Percentiles rank a stretch among this genome's conserved stretches.
Conservation (phyloP, 2,113 vertebrate species). For the Pluvialis apricaria region DNA sequence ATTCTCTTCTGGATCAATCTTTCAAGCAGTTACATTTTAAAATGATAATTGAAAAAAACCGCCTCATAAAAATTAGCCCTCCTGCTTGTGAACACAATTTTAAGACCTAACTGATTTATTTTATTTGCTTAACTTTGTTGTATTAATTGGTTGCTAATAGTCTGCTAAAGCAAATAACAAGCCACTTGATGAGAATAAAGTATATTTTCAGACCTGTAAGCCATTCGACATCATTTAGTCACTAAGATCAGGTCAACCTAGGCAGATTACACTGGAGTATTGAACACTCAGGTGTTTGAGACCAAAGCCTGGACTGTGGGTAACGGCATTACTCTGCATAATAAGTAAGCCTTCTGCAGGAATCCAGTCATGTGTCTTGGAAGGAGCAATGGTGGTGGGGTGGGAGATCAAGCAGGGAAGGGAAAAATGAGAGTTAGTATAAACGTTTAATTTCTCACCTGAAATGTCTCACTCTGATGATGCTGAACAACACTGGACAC, state of each 20-base stretch:
- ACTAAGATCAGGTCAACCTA: background rate
- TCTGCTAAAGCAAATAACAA: constrained; percentile 1
- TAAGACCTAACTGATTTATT: constrained; percentile 6
- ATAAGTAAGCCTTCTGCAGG: background rate
- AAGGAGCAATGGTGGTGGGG: background rate
- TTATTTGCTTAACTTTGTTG: constrained; percentile 26
- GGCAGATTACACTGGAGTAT: background rate
- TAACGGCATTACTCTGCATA: background rate
- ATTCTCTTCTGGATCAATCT: background rate
- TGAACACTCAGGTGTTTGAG: background rate
- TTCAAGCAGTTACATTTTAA: background rate
- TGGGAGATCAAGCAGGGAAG: background rate
- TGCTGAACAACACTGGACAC: constrained; percentile 51
- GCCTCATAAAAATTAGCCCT: background rate
- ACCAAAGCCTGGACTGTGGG: background rate
- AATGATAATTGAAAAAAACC: background rate
- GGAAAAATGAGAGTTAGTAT: background rate
- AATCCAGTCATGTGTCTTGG: background rate
- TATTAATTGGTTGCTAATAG: constrained; percentile 17
- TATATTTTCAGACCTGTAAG: constrained; percentile 14
- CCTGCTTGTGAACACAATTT: background rate
- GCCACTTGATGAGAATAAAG: background rate
- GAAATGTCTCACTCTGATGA: constrained; percentile 41
- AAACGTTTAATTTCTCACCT: constrained; percentile 52
- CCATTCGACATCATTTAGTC: background rate